Base-by-base conservation (phyloP, 2,888 invertebrate genomes). In the Temnothorax ravouxi region DNA sequence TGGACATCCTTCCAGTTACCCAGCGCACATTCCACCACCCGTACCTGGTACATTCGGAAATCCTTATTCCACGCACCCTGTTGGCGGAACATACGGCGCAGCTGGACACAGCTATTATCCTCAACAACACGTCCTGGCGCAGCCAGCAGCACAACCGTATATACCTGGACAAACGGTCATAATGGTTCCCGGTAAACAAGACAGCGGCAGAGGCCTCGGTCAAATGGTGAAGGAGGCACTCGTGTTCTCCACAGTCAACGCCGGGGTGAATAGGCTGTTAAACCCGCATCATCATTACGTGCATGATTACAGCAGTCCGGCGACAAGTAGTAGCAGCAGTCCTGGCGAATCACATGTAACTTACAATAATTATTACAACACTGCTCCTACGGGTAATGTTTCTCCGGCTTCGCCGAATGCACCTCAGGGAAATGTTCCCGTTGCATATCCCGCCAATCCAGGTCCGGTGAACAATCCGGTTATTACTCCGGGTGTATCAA, bases 161-260 rank as follows among this genome's bases (percentile, higher is more conserved):
- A 83, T 91, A 52, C 93, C 93, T 18, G 91, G 92, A 8, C 92
- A 92, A 67, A 92, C 92, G 0, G 74, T 91, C 8, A 56, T 93
- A 6, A 85, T 92, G 62, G 52, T 88, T 25, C 87, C 89, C 0
- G 84, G 82, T 13, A 88, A 88, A 11, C 80, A 90, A 61, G 67
- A 87, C 52, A 90, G 85, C 56, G 88, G 90, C 8, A 83, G 88
- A 72, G 91, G 91, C 29, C n/a, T 92, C 0, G 93, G 93, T 8
- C 85, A 92, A 6, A 85, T 92, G 75, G 79, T 93, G 21, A 92
- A 92, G 34, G 92, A 93, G 72, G 93, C 93, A 6, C 84, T 93
- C 1, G 89, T 93, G 0, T 91, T 87, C 59, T 92, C 93, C 1
- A 88, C 91, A 6, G 87, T 93, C 11, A 91, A 92, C 5, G 93